Base-by-base conservation (phyloP, 2,888 invertebrate genomes). In the Lochmaea capreae region DNA sequence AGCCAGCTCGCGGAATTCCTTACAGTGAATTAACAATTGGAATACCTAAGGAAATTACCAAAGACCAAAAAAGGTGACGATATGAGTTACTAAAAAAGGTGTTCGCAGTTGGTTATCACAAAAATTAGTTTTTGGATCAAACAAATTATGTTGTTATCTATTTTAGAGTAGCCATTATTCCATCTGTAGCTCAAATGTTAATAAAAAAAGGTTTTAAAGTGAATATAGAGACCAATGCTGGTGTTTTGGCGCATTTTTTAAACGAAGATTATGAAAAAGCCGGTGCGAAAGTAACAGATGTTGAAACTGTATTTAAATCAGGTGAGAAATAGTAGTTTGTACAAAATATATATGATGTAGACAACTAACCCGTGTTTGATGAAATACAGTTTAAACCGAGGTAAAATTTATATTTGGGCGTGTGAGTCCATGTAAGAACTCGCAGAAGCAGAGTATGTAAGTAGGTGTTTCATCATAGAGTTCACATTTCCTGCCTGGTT, bases 201-300 rank as follows among this genome's bases (percentile, higher is more conserved):
- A 89, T 90, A 42, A 95, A 95, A 87, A 95, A 95, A 88, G 95
- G 95, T 3, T 95, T 95, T 85, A 91, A 87, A 71, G 93, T 97
- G 3, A 91, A 92, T 80, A 87, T 96, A 16, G 95, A 96, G 88
- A 91, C 92, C 80, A 91, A 92, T 84, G 95, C 95, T 43, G 96
- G 96, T 33, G 83, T 87, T 4, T 89, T 89, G 80, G 93, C 96
- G 0, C 94, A 94, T 86, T 96, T 95, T 86, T 89, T 92, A 63
- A 94, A 97, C 85, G 90, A 90, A 73, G 91, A 93, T 69, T 97
- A 94, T 85, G 91, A 90, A 81, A 90, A 91, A 73, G 92, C 91
- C 46, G 96, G 96, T 58, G 96, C 93, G 5, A 92, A 90, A 83
- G 87, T 96, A 72, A 91, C 92, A 59, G 90, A 90, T 79, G 87